Base-by-base conservation (phyloP, 2,797 vertebrate genomes). In the Coregonus suidteri region DNA sequence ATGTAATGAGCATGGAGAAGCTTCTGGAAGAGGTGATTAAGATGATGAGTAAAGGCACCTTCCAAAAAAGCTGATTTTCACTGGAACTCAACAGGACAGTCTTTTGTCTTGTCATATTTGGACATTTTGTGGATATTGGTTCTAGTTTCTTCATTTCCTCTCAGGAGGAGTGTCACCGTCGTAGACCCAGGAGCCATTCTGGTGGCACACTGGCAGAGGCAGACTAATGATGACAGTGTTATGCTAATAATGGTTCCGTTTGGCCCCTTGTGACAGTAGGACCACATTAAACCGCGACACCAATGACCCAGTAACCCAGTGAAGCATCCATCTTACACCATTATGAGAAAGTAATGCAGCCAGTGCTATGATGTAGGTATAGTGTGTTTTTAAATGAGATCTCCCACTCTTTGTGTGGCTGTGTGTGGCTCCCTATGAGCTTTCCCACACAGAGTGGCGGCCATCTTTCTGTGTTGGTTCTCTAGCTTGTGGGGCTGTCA, bases 291-390 rank as follows among this genome's bases (percentile, higher is more conserved):
- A 81, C 81, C 9, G 87, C 87, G 81, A 87, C 86, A 84, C 86
- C 73, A 53, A 75, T 81, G 82, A 82, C 77, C 15, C 87, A 67
- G 81, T 64, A 64, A 79, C 83, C 84, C 84, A 73, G 84, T 78
- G 65, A 13, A 82, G 83, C 83, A 16, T 20, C 30, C 30, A 35
- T 30, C 41, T 80, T 3, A 73, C 62, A 75, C 65, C 41, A 18
- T 90, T 91, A 92, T 87, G 90, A 90, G 88, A 82, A 83, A 86
- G 85, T 91, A 91, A 92, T 89, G 84, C 86, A 90, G 89, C 30
- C 30, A 67, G 15, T 56, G 14, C 54, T 14, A 34, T 67, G 11
- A 34, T 9, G 14, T 31, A 0, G 11, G 30, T 35, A 5, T 67
- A 15, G 62, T 25, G 62, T 25, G 62, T 14, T 65, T 20, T 31